Evolutionary conservation across 2,113 vertebrate genomes (phyloP).

Genomic region (Butorides virescens): DNA sequence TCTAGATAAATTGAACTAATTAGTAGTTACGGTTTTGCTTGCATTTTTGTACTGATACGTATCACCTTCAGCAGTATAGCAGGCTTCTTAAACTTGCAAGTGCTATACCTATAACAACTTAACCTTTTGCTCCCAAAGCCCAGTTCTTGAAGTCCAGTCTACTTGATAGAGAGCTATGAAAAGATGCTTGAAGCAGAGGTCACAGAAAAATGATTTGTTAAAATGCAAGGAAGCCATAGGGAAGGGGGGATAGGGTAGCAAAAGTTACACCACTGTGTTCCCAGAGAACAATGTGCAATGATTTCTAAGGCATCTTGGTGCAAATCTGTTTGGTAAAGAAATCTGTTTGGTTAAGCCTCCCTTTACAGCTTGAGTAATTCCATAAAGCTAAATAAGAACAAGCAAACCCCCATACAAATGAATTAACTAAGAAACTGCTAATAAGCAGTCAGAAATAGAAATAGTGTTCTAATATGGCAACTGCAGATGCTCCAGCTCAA

Average conservation of each 20-base stretch:
- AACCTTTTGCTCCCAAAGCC: neutral
- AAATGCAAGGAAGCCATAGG: neutral
- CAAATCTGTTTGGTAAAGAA: neutral
- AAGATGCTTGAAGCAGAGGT: neutral
- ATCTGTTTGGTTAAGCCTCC: neutral
- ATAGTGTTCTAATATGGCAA: neutral
- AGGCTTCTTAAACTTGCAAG: neutral
- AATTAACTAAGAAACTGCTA: neutral
- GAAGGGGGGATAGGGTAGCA: neutral
- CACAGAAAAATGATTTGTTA: neutral
- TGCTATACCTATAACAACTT: neutral
- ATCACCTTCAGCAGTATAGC: neutral
- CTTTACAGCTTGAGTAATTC: neutral
- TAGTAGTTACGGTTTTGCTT: neutral
- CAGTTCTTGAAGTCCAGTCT: neutral
- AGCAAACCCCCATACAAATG: neutral
- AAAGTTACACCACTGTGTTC: neutral
- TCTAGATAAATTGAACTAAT: neutral
- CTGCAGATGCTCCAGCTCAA: neutral
- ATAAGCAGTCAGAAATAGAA: neutral
- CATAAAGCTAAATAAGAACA: neutral
- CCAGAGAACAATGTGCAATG: fast-evolving
- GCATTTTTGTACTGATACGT: neutral
- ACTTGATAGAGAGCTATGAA: neutral
- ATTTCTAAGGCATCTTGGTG: neutral